Evolutionary conservation across 2,113 vertebrate species (phyloP).

Genomic region (Cyprinodon brontotheroides): DNA sequence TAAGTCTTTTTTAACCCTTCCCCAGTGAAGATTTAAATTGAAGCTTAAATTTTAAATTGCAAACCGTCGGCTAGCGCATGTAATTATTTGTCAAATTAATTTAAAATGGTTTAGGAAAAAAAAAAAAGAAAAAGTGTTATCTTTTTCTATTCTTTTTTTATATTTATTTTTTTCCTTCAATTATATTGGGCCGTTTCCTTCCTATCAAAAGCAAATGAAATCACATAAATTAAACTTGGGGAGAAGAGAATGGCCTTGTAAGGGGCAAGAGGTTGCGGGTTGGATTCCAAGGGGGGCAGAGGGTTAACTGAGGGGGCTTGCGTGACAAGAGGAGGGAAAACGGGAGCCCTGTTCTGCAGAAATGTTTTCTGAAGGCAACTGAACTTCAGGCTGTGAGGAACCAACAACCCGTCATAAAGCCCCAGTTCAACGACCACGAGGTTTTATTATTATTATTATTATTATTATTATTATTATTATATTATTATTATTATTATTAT

Average conservation of each 20-base stretch:
- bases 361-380: constrained; percentile 49
- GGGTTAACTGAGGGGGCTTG: constrained; percentile 28
- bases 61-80: too few species aligned
- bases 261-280: not conserved
- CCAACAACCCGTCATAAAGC: not conserved
- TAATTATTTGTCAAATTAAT: not conserved
- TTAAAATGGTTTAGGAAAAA: not conserved
- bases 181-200: not conserved
- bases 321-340: constrained; percentile 67
- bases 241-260: not conserved
- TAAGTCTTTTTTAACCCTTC: not conserved
- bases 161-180: too few species aligned
- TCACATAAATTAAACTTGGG: not conserved
- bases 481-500: too few species aligned
- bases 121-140: too few species aligned
- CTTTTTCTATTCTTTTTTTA: not conserved
- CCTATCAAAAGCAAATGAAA: not conserved
- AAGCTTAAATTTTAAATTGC: not conserved
- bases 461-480: not conserved
- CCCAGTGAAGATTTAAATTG: not conserved
- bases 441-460: not conserved
- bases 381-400: not conserved
- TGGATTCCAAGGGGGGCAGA: constrained; percentile 10
- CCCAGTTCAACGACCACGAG: too few species aligned
- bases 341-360: constrained; percentile 15